Evolutionary conservation across 2,888 invertebrate species (phyloP).

Genomic region (Synergus gifuensis): DNA sequence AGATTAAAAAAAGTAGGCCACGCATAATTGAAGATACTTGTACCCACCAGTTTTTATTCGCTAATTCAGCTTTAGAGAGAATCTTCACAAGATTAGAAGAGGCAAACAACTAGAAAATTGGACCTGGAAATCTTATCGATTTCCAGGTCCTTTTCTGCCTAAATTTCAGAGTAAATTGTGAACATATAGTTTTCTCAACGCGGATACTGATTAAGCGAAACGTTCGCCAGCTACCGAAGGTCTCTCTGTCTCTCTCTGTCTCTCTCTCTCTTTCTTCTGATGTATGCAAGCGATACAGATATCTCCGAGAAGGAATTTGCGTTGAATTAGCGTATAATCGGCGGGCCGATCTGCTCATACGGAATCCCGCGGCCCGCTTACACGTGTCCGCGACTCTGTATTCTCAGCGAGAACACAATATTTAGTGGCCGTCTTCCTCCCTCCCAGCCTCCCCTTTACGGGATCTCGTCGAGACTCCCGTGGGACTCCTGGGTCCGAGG

Average conservation of each 20-base stretch:
- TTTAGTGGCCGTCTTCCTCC: conserved; percentile 70
- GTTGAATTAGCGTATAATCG: conserved; percentile 78
- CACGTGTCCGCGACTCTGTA: conserved; percentile 76
- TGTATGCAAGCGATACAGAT: conserved; percentile 77
- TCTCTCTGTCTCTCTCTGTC: conserved; percentile 43
- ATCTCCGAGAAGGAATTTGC: conserved; percentile 76
- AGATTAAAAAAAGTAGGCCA: conserved; percentile 9
- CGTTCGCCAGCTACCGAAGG: conserved; percentile 34
- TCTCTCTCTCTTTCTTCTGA: conserved; percentile 59
- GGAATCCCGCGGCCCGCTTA: conserved; percentile 76
- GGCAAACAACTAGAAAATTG: neutral
- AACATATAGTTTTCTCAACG: conserved; percentile 61
- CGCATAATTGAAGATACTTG: neutral
- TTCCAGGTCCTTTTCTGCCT: no score
- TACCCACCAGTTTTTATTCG: neutral
- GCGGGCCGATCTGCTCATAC: conserved; percentile 76
- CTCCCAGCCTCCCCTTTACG: conserved; percentile 28
- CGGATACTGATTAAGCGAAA: conserved; percentile 66
- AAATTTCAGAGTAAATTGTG: conserved; percentile 8
- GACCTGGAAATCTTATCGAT: neutral
- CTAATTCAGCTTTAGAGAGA: no score
- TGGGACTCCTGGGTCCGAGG: conserved; percentile 54
- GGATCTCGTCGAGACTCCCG: conserved; percentile 49
- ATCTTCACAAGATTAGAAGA: no score
- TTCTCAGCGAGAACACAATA: conserved; percentile 76